Evolutionary conservation across 2,797 vertebrate species (phyloP).

Genomic region (Sebastes umbrosus): DNA sequence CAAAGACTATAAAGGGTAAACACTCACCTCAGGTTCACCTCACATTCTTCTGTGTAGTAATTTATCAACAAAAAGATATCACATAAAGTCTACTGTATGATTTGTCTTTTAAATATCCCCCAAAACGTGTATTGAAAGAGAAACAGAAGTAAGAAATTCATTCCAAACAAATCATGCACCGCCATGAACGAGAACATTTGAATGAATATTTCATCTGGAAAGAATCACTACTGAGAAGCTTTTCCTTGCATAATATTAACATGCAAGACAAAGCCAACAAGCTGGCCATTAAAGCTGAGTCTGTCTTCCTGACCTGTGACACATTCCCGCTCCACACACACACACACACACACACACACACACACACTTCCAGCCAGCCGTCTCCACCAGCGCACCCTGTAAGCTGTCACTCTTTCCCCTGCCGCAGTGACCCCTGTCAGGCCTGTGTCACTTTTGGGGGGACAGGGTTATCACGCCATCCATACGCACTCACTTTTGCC

Average conservation of each 20-base stretch:
- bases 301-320: slow-evolving; percentile 36
- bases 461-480: slow-evolving; percentile 25
- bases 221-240: neutral
- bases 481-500: slow-evolving; percentile 33
- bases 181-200: neutral
- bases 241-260: slow-evolving; percentile 13
- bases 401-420: slow-evolving; percentile 65
- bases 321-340: neutral
- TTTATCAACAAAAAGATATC: neutral
- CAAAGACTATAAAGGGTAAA: neutral
- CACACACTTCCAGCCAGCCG: neutral
- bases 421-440: slow-evolving; percentile 73
- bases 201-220: neutral
- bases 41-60: neutral
- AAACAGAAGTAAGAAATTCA: neutral
- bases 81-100: neutral
- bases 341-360: neutral
- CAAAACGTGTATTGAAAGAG: neutral
- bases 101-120: neutral
- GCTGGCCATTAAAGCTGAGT: slow-evolving; percentile 31
- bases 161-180: neutral
- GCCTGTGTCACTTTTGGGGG: slow-evolving; percentile 58
- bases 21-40: neutral
- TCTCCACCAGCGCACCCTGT: slow-evolving; percentile 44
- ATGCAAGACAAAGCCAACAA: slow-evolving; percentile 38